Evolutionary conservation across 1,140 invertebrate genomes (phyloP).

Genomic region (Lepidurus apus): DNA sequence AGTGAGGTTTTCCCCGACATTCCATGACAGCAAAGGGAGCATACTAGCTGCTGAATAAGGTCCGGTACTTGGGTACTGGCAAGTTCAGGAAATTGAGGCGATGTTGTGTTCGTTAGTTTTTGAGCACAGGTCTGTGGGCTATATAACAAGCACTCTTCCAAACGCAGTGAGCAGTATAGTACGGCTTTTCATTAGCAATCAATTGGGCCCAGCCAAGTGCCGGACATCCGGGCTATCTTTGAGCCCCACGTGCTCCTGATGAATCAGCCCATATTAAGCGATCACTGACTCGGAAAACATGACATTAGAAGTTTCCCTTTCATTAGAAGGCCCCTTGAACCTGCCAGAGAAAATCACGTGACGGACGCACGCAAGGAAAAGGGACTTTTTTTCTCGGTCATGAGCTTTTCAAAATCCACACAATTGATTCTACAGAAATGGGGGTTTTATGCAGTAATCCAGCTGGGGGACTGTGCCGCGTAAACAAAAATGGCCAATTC

Average conservation of each 20-base stretch:
- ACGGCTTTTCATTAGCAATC: neutral
- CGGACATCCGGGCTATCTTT: neutral
- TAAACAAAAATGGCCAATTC: neutral
- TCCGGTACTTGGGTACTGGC: too few relatives aligned
- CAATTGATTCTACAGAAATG: too few relatives aligned
- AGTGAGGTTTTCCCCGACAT: too few relatives aligned
- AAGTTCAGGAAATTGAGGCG: too few relatives aligned
- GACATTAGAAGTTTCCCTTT: neutral
- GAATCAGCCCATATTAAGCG: neutral
- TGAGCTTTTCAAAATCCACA: too few relatives aligned
- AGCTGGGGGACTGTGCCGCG: neutral
- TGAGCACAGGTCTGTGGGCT: neutral
- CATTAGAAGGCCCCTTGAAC: neutral
- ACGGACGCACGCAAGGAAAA: too few relatives aligned
- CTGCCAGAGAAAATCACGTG: too few relatives aligned
- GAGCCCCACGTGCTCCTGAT: neutral
- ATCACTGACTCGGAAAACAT: neutral
- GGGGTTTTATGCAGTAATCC: too few relatives aligned
- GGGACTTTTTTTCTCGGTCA: too few relatives aligned
- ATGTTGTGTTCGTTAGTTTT: too few relatives aligned
- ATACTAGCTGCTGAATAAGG: too few relatives aligned
- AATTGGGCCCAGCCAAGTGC: neutral
- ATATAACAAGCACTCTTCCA: neutral
- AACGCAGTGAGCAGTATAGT: neutral
- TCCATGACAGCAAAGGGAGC: too few relatives aligned